Evolutionary conservation across 1,140 invertebrate genomes (phyloP).

Genomic region (Mactra quadrangularis): DNA sequence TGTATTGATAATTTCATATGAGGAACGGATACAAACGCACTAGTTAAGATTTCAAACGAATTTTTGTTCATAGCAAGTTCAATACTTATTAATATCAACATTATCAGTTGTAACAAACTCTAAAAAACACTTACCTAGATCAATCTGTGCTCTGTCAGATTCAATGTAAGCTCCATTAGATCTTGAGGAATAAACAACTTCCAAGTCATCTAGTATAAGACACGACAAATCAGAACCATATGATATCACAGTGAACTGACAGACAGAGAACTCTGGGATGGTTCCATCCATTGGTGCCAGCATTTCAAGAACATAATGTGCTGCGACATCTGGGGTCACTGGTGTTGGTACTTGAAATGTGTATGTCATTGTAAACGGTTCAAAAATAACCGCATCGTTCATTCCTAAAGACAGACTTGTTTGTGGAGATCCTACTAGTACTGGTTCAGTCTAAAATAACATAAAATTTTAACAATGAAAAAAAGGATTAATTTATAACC

Average conservation of each 20-base stretch:
- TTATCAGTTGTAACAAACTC: no score
- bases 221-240: slow-evolving; percentile 30
- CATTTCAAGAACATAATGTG: slow-evolving; percentile 34
- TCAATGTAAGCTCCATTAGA: background rate
- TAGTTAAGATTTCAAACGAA: no score
- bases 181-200: slow-evolving; percentile 10
- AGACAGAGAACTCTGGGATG: slow-evolving; percentile 33
- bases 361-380: slow-evolving; percentile 25
- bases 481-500: background rate
- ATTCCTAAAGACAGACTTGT: background rate
- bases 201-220: background rate
- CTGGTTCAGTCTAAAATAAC: slow-evolving; percentile 23
- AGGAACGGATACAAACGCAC: no score
- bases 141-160: slow-evolving; percentile 25
- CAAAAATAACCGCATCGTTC: slow-evolving; percentile 9
- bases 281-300: slow-evolving; percentile 5
- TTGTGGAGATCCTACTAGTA: background rate
- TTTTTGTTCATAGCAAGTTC: no score
- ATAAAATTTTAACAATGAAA: background rate
- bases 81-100: no score
- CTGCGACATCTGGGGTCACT: background rate
- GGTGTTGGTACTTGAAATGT: slow-evolving; percentile 1
- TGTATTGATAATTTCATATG: no score
- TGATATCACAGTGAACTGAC: slow-evolving; percentile 29
- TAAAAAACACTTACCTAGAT: slow-evolving; percentile 47